These are phyloP conservation scores for Chlorodrepanis virens DNA, from an alignment of 2,113 vertebrate species.

Conservation along the genomic window DNA sequence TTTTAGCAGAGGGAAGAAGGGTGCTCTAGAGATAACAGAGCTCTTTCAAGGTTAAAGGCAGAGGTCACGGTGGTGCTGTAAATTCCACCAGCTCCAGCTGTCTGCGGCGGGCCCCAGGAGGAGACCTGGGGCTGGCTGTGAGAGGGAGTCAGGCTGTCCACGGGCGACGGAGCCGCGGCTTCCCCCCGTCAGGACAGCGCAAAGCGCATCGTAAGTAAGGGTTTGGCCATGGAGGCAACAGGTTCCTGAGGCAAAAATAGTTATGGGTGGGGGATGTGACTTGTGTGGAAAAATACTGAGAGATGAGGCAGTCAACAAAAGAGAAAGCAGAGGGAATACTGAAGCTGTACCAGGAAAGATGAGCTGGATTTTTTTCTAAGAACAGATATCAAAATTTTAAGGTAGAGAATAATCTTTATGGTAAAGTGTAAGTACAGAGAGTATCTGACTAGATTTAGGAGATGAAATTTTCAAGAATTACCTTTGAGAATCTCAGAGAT, in stretches of 20 bases:
- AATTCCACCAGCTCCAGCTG: conserved; percentile 3
- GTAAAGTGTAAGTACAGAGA: neutral
- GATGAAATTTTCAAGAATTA: neutral
- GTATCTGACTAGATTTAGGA: neutral
- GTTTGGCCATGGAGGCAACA: neutral
- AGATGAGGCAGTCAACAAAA: neutral
- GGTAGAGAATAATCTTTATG: neutral
- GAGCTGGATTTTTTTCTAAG: neutral
- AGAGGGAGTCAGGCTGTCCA: neutral
- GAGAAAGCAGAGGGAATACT: neutral
- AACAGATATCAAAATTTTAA: neutral
- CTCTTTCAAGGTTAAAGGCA: conserved; percentile 35
- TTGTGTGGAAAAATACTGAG: neutral
- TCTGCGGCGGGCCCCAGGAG: neutral
- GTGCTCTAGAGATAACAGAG: conserved; percentile 5
- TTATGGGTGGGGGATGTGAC: neutral
- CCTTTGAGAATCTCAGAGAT: neutral
- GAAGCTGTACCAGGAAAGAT: neutral
- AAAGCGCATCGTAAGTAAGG: neutral
- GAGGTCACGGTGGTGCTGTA: neutral
- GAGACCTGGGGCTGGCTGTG: neutral
- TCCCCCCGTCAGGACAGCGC: neutral
- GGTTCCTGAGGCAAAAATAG: neutral
- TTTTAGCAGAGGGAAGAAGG: neutral
- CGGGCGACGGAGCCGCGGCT: rapidly evolving